Evolutionary conservation across 2,113 vertebrate species (phyloP), one percentile per base, ranked within the genome.

Genomic region (Petromus typicus): DNA sequence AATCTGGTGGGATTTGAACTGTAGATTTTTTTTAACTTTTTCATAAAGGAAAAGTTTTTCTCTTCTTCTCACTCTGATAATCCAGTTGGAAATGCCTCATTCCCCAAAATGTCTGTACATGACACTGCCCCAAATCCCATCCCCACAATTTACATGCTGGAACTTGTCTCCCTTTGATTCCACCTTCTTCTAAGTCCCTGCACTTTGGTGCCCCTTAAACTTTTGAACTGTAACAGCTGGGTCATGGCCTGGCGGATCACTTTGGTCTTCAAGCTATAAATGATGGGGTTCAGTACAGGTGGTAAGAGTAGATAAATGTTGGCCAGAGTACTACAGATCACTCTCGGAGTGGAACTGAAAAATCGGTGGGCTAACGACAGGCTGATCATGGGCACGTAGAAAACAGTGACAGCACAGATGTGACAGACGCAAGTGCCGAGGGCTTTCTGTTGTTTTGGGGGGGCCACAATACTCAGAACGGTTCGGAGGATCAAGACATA

Each of bases 291-390:
- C 71, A 98, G 67, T 7, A 97, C 83, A 61, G 97, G 97, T 3
- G 98, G 97, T 63, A 98, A 66, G 23, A 98, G 90, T 32, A 98
- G 96, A 43, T 98, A 98, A 59, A 97, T 30, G 61, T 97, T 97
- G 84, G 96, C 96, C 79, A 98, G 48, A 84, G 91, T 63, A 37
- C 97, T 93, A 30, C 95, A 97, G n/a, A 98, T 51, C 32, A 94
- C 82, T 2, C 71, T 86, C 0, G 98, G 96, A 12, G 92, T 96
- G 13, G 91, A 84, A 10, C 43, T 89, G 17, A 96, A 92, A 61
- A 98, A 92, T 30, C 89, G 93, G 34, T 98, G 97, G 43, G 93
- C 43, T 30, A 98, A 48, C 54, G 96, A 97, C 25, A 97, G 64
- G 64, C 89, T 97, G 86, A 98, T 97, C 94, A 96, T 96, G 16